Evolutionary conservation across 2,797 vertebrate species (phyloP).

Genomic region (Alfaro cultratus): DNA sequence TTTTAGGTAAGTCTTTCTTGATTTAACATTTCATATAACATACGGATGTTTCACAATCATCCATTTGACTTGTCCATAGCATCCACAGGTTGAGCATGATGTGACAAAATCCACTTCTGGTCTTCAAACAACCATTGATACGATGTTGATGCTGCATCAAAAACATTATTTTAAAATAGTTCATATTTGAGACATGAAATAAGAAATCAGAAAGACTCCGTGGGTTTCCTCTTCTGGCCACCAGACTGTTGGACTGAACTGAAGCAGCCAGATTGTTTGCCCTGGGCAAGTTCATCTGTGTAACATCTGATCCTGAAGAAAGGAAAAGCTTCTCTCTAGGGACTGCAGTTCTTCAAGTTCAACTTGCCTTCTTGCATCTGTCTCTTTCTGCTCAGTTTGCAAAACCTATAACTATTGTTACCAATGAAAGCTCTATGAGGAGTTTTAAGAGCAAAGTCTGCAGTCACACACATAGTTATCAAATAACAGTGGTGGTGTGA

Average conservation of each 20-base stretch:
- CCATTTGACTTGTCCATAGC: not conserved
- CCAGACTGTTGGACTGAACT: not conserved
- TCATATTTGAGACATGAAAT: not conserved
- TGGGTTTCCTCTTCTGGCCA: not conserved
- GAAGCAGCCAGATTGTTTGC: not conserved
- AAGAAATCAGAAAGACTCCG: not conserved
- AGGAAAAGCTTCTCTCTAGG: not conserved
- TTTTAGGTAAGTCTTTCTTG: not conserved
- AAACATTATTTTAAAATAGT: not conserved
- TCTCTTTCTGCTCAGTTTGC: not conserved
- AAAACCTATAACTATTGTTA: not conserved
- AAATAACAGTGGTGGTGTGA: not conserved
- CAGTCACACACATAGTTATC: not conserved
- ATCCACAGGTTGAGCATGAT: not conserved
- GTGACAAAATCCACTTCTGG: not conserved
- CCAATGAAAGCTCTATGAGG: not conserved
- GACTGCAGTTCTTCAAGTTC: not conserved
- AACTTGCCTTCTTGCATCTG: not conserved
- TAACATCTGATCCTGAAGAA: not conserved
- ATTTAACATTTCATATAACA: no score
- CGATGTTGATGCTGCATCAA: not conserved
- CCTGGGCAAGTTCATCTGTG: not conserved
- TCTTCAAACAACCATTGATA: not conserved
- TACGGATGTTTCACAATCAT: not conserved
- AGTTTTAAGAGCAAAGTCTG: not conserved